Percentiles rank a stretch among this genome's conserved stretches.
Evolutionary conservation across 1,140 invertebrate species (phyloP).

Genomic region (Aphelenchoides fujianensis): DNA sequence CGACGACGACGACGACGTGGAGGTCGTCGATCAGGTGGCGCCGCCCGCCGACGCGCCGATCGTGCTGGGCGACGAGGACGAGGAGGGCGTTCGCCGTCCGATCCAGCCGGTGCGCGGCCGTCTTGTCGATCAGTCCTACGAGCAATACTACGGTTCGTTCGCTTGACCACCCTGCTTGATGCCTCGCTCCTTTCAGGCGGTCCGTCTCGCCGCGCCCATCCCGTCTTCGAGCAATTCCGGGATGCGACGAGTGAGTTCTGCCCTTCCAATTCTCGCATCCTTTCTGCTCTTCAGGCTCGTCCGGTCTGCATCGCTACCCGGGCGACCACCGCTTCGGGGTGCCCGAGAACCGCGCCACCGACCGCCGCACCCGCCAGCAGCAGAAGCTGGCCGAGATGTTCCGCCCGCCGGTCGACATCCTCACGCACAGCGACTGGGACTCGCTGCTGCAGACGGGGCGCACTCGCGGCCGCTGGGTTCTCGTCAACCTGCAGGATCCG

Average conservation of each 20-base stretch:
- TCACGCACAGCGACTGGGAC: constrained; percentile 71
- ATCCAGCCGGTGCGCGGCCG: constrained; percentile 71
- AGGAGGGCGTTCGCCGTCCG: constrained; percentile 68
- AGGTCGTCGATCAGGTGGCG: neutral
- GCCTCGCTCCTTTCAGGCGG: too few relatives aligned
- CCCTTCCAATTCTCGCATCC: neutral
- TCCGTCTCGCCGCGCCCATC: constrained; percentile 65
- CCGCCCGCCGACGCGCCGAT: constrained; percentile 42
- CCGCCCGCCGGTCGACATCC: constrained; percentile 73
- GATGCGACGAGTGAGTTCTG: constrained; percentile 59
- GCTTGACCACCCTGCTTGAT: too few relatives aligned
- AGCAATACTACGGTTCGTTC: constrained; percentile 54
- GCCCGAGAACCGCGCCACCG: constrained; percentile 2
- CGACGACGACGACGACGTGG: neutral
- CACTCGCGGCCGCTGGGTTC: constrained; percentile 71
- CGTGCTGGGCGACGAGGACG: constrained; percentile 9
- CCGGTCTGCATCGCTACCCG: constrained; percentile 6
- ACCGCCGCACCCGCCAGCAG: constrained; percentile 61
- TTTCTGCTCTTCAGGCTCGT: neutral
- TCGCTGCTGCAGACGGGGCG: constrained; percentile 67
- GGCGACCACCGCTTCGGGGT: constrained; percentile 1
- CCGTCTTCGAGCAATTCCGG: constrained; percentile 71
- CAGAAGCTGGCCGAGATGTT: constrained; percentile 74
- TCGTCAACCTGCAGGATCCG: constrained; percentile 76
- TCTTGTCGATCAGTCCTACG: constrained; percentile 64